Percentiles rank a stretch among this genome's conserved stretches.
Evolutionary conservation across 2,888 invertebrate genomes (phyloP).

Genomic region (Hydroisotoma schaefferi): DNA sequence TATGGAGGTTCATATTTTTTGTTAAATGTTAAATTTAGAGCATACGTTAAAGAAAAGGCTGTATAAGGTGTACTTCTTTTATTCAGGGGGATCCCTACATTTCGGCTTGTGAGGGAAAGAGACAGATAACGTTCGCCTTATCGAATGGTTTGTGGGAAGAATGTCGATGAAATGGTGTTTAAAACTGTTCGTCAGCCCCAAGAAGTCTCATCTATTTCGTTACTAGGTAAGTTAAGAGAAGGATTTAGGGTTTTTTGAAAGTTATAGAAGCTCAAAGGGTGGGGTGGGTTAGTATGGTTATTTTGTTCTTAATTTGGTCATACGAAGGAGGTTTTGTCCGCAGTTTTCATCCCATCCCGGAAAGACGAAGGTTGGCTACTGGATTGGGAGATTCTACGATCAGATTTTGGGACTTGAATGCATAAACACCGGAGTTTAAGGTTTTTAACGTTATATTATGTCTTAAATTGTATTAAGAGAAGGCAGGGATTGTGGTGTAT

Average conservation of each 20-base stretch:
- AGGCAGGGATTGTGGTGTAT: neutral
- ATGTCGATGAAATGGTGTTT: conserved; percentile 73
- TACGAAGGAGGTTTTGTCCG: conserved; percentile 93
- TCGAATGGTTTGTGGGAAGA: conserved; percentile 66
- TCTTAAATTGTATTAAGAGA: neutral
- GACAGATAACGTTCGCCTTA: conserved; percentile 74
- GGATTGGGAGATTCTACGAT: conserved; percentile 99
- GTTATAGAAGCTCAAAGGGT: too few species aligned
- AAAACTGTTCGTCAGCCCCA: conserved; percentile 96
- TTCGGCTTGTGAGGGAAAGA: conserved; percentile 77
- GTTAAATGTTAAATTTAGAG: too few species aligned
- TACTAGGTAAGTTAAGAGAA: conserved; percentile 67
- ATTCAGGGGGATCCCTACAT: conserved; percentile 9
- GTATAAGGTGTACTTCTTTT: neutral
- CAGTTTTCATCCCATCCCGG: conserved; percentile 92
- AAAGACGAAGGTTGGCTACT: conserved; percentile 90
- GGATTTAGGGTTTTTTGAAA: conserved; percentile 4
- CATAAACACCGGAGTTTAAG: conserved; percentile 89
- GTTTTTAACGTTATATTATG: conserved; percentile 66
- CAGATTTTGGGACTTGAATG: conserved; percentile 93
- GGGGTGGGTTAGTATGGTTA: conserved; percentile 21
- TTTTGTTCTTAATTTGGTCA: conserved; percentile 88
- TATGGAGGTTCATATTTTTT: too few species aligned
- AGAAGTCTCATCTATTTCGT: conserved; percentile 86
- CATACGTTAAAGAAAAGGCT: too few species aligned